Evolutionary conservation across 53 echinoderm and acorn worm species (phyloP).

Genomic region (Holothuria scabra): DNA sequence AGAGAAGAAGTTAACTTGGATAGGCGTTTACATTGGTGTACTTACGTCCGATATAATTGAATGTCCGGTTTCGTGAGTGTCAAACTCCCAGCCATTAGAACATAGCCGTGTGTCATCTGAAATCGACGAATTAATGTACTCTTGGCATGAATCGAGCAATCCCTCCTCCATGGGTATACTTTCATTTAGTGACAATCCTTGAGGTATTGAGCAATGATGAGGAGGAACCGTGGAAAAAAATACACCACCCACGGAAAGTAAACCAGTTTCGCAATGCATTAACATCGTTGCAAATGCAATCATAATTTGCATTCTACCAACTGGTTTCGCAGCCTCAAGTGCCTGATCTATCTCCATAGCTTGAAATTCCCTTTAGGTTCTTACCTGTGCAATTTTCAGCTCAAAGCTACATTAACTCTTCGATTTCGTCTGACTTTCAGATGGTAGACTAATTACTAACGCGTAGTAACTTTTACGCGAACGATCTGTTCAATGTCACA

Average conservation of each 20-base stretch:
- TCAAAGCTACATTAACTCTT: too few species aligned
- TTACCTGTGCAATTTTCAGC: too few species aligned
- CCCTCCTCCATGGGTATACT: constrained; percentile 3
- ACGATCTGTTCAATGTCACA: too few species aligned
- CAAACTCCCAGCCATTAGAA: background rate
- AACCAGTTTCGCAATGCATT: constrained; percentile 12
- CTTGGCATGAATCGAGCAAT: background rate
- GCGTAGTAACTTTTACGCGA: too few species aligned
- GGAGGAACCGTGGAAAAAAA: constrained; percentile 29
- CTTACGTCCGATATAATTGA: constrained; percentile 27
- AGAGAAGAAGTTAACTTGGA: too few species aligned
- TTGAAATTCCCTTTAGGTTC: background rate
- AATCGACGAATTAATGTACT: background rate
- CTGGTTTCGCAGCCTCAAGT: constrained; percentile 12
- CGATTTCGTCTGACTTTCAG: too few species aligned
- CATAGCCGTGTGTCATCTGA: background rate
- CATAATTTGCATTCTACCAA: constrained; percentile 4
- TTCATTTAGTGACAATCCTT: constrained; percentile 8
- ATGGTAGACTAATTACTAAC: too few species aligned
- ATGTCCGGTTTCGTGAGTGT: background rate
- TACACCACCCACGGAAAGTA: background rate
- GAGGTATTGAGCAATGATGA: background rate
- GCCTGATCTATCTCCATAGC: constrained; percentile 23
- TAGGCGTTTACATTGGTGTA: background rate
- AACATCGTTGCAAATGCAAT: constrained; percentile 2